Percentiles rank a stretch among this genome's conserved stretches.
Conservation (phyloP, 1,140 invertebrate genomes). For the Cydia amplana region DNA sequence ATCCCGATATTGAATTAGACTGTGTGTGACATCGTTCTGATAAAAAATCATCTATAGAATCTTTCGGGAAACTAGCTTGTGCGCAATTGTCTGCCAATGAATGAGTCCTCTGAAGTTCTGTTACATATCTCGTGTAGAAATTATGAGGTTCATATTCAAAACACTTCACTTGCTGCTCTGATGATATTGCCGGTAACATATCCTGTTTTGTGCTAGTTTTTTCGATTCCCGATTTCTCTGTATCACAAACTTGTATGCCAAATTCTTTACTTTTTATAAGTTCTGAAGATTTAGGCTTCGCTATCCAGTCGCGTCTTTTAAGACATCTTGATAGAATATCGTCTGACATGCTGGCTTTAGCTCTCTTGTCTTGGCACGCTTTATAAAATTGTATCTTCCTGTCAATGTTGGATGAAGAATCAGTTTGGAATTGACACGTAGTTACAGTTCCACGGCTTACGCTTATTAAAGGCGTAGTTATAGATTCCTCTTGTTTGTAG, state of each 20-base stretch:
- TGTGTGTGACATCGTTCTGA: conserved; percentile 58
- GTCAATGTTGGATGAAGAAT: conserved; percentile 55
- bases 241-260: neutral
- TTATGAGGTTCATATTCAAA: neutral
- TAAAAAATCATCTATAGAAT: conserved; percentile 66
- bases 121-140: neutral
- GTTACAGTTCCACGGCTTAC: conserved; percentile 65
- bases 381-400: conserved; percentile 66
- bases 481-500: conserved; percentile 60
- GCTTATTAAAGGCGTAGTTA: conserved; percentile 63
- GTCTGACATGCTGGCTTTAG: conserved; percentile 62
- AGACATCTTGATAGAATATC: conserved; percentile 71
- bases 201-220: neutral
- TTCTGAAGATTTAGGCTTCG: conserved; percentile 26
- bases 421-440: conserved; percentile 54
- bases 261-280: neutral
- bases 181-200: conserved; percentile 37
- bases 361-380: conserved; percentile 59
- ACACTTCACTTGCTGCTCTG: conserved; percentile 61
- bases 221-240: neutral
- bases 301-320: conserved; percentile 60
- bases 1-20: conserved; percentile 42
- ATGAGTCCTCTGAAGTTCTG: conserved; percentile 24
- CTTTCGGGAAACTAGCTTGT: conserved; percentile 64
- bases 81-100: conserved; percentile 55